Percentiles rank a stretch among this genome's conserved stretches.
These are phyloP conservation scores for Arctia plantaginis DNA, from an alignment of 2,888 invertebrate genomes.

Conservation along the genomic window DNA sequence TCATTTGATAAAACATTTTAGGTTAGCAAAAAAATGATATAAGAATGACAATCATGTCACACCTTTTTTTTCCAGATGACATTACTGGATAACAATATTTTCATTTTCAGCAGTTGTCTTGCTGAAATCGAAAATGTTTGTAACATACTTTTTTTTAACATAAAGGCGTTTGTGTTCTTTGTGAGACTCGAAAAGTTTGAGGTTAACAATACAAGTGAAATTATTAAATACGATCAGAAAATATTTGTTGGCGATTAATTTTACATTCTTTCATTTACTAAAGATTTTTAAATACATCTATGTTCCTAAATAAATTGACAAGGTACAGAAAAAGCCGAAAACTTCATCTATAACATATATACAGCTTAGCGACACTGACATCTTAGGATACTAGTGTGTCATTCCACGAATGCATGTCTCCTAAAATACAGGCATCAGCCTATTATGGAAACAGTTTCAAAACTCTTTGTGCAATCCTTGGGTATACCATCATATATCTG, in stretches of 20 bases:
- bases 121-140: slow-evolving; percentile 74
- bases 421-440: too few relatives aligned
- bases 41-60: slow-evolving; percentile 84
- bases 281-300: not conserved
- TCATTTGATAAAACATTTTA: slow-evolving; percentile 87
- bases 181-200: slow-evolving; percentile 25
- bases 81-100: slow-evolving; percentile 83
- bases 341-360: too few relatives aligned
- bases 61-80: slow-evolving; percentile 86
- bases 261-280: not conserved
- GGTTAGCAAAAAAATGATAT: slow-evolving; percentile 86
- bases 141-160: slow-evolving; percentile 49
- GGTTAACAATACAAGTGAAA: slow-evolving; percentile 16
- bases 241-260: not conserved
- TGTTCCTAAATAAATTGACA: not conserved
- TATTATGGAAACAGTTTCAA: too few relatives aligned
- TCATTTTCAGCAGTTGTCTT: slow-evolving; percentile 81
- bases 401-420: too few relatives aligned
- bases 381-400: too few relatives aligned
- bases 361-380: too few relatives aligned
- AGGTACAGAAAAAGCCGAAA: too few relatives aligned
- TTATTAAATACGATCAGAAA: not conserved
- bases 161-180: slow-evolving; percentile 42
- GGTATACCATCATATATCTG: too few relatives aligned
- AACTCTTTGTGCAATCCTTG: too few relatives aligned